Evolutionary conservation across 1,140 invertebrate genomes (phyloP).

Genomic region (Pectinophora gossypiella): DNA sequence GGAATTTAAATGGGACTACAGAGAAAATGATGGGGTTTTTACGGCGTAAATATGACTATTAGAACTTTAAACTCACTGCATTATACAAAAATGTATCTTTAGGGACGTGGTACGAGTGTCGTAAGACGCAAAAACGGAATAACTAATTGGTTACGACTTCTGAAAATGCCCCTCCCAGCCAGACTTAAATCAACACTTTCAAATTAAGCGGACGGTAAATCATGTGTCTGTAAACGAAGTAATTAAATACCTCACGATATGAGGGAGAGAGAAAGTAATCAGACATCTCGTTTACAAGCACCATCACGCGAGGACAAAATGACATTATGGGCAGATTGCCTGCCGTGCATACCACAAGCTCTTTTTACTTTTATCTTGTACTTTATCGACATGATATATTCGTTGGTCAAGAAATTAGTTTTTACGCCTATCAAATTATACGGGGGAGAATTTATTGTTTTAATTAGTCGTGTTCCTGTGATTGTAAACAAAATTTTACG

Average conservation of each 20-base stretch:
- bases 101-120: too few species aligned
- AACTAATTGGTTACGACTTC: slow-evolving; percentile 9
- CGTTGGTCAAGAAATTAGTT: slow-evolving; percentile 24
- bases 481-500: slow-evolving; percentile 30
- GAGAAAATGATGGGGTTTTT: slow-evolving; percentile 16
- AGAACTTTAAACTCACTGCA: not conserved
- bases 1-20: slow-evolving; percentile 37
- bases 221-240: slow-evolving; percentile 42
- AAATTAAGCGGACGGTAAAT: slow-evolving; percentile 56
- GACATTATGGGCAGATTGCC: not conserved
- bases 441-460: slow-evolving; percentile 18
- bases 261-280: slow-evolving; percentile 15
- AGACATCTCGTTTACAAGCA: not conserved
- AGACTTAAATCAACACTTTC: slow-evolving; percentile 53
- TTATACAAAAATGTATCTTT: too few species aligned
- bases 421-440: slow-evolving; percentile 28
- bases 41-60: slow-evolving; percentile 10
- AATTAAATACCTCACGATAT: slow-evolving; percentile 45
- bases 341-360: not conserved
- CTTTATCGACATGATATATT: not conserved
- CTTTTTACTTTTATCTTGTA: slow-evolving; percentile 1
- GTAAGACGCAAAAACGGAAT: not conserved
- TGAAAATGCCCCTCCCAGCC: slow-evolving; percentile 24
- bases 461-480: slow-evolving; percentile 19
- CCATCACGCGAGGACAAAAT: not conserved